Percentiles rank a stretch among this genome's conserved stretches.
Conservation (phyloP, 2,888 invertebrate species). For the Harpalus rubripes region DNA sequence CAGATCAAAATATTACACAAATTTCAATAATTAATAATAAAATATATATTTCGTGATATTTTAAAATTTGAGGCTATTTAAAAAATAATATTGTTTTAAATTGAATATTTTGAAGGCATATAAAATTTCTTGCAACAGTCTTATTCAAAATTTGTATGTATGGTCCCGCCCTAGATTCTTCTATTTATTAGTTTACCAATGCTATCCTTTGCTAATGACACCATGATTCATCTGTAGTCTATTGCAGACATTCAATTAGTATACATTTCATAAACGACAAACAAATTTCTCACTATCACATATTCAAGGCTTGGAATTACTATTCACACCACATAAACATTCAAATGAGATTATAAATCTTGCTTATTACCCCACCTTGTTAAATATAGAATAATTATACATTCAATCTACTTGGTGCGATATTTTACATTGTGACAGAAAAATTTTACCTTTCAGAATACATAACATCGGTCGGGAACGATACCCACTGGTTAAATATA, state of each 20-base stretch:
- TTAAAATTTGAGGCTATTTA: too few species aligned
- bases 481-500: too few species aligned
- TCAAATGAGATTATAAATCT: slow-evolving; percentile 34
- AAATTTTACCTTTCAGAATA: not conserved
- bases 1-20: too few species aligned
- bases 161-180: too few species aligned
- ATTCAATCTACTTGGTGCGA: not conserved
- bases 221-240: not conserved
- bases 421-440: slow-evolving; percentile 2
- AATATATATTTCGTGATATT: too few species aligned
- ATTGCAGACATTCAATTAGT: not conserved
- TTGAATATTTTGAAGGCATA: too few species aligned
- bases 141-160: too few species aligned
- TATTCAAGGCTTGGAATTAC: slow-evolving; percentile 7
- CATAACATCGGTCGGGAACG: not conserved
- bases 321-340: slow-evolving; percentile 25
- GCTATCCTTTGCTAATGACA: not conserved
- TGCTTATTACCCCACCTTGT: slow-evolving; percentile 14
- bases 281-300: not conserved
- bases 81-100: too few species aligned
- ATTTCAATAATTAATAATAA: too few species aligned
- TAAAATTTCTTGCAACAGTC: too few species aligned
- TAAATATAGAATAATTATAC: slow-evolving; percentile 10
- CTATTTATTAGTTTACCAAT: too few species aligned
- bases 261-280: not conserved